Percentiles rank a stretch among this genome's conserved stretches.
phyloP scores from a whole-genome alignment of 2,113 vertebrate genomes.

The Centropristis striata region DNA sequence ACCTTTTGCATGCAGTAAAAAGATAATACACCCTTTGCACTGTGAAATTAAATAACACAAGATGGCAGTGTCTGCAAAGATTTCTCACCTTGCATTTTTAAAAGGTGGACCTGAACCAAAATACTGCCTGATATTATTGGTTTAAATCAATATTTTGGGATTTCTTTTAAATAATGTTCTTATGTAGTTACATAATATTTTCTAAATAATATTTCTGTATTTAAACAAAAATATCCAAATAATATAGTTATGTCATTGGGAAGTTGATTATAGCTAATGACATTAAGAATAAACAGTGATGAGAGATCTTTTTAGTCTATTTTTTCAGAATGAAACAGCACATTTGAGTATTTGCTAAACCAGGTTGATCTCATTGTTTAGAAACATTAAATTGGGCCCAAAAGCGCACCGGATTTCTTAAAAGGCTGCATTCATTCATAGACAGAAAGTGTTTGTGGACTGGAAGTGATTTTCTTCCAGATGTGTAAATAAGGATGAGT shows the following conservation, averaged over 20 bases:
- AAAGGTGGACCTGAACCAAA: not conserved
- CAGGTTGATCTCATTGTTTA: not conserved
- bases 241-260: not conserved
- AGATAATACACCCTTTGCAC: not conserved
- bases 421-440: not conserved
- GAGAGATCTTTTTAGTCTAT: not conserved
- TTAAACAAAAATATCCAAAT: not conserved
- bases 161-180: not conserved
- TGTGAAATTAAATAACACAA: not conserved
- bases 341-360: not conserved
- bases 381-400: not conserved
- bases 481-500: conserved; percentile 7
- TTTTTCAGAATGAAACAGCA: not conserved
- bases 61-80: conserved; percentile 16
- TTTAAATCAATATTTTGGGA: not conserved
- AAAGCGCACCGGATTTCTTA: not conserved
- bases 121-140: not conserved
- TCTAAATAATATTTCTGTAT: not conserved
- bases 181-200: not conserved
- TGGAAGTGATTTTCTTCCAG: not conserved
- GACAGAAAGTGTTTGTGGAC: conserved; percentile 1
- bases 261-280: not conserved
- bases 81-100: not conserved
- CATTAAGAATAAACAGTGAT: not conserved
- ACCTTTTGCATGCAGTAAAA: not conserved